Percentiles rank a stretch among this genome's conserved stretches.
phyloP scores from a whole-genome alignment of 2,797 vertebrate genomes.

The Molothrus aeneus region DNA sequence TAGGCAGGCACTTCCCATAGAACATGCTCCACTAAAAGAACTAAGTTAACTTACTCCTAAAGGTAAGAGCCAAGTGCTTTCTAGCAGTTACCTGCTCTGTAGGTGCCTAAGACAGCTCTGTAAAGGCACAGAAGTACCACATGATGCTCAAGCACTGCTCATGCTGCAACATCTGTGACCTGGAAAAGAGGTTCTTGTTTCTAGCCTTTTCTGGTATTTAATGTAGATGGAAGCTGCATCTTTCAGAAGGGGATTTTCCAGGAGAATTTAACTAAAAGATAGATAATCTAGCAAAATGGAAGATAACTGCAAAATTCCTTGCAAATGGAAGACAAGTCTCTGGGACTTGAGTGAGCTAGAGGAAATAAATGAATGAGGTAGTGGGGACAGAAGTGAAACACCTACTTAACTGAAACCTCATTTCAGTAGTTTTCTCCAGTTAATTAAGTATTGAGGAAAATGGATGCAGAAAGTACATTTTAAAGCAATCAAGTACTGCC shows the following conservation, averaged over 20 bases:
- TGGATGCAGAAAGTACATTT: conserved; percentile 55
- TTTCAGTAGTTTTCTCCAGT: conserved; percentile 51
- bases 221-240: not conserved
- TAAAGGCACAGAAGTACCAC: not conserved
- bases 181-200: not conserved
- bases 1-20: not conserved
- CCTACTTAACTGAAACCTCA: conserved; percentile 49
- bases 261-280: not conserved
- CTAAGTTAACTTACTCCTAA: not conserved
- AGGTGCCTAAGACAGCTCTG: not conserved
- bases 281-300: not conserved
- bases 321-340: not conserved
- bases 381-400: conserved; percentile 40
- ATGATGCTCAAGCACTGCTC: not conserved
- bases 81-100: not conserved
- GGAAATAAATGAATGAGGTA: conserved; percentile 45
- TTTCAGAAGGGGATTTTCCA: not conserved
- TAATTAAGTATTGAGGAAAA: conserved; percentile 66
- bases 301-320: not conserved
- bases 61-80: not conserved
- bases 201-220: not conserved
- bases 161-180: not conserved
- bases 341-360: not conserved
- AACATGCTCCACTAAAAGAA: not conserved
- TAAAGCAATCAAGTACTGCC: conserved; percentile 57